phyloP scores from a whole-genome alignment of 2,888 invertebrate species.

The Caenorhabditis sp. region DNA sequence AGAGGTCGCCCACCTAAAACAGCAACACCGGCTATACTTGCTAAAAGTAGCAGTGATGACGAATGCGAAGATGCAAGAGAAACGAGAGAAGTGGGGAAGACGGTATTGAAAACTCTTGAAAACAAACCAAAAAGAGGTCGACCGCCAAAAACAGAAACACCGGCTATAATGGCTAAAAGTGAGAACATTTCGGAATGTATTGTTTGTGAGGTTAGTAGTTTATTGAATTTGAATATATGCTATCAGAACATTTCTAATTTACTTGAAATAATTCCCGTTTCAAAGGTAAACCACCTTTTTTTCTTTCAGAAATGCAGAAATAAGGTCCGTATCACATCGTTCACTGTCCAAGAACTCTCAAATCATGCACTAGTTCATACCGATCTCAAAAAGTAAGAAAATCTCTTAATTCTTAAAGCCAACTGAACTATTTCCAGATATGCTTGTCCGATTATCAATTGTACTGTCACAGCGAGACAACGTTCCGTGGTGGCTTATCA shows the following conservation, averaged over 20 bases:
- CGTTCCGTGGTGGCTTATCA: background rate
- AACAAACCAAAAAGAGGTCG: background rate
- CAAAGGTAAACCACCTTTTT: no score
- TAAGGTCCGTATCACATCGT: background rate
- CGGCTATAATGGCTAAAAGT: background rate
- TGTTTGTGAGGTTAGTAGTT: no score
- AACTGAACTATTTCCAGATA: background rate
- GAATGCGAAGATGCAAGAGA: no score
- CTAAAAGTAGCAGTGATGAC: no score
- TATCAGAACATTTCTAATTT: no score
- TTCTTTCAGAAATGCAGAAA: background rate
- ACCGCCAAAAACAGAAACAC: background rate
- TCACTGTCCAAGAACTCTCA: background rate
- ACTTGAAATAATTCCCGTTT: no score
- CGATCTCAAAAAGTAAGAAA: background rate
- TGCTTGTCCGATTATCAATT: background rate
- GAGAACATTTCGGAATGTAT: background rate
- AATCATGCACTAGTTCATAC: background rate
- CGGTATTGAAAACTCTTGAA: background rate
- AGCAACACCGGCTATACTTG: no score
- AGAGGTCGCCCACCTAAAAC: no score
- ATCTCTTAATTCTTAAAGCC: background rate
- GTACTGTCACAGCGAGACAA: background rate
- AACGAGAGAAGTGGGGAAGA: background rate
- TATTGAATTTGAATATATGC: no score